Evolutionary conservation across 1,140 invertebrate species (phyloP).

Genomic region (Heliothis subflexa): DNA sequence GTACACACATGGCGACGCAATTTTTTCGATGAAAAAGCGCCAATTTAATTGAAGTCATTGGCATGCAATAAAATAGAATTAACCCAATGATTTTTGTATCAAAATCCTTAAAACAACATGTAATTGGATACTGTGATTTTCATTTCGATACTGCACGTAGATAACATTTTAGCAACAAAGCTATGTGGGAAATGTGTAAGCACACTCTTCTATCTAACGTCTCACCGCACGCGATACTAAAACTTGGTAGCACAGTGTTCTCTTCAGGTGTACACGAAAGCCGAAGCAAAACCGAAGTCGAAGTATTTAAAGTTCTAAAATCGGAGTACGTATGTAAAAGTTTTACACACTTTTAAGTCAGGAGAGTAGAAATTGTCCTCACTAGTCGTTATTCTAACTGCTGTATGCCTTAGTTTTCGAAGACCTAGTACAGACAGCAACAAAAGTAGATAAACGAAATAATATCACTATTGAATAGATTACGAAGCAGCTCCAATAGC

Average conservation of each 20-base stretch:
- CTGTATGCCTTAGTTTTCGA: background rate
- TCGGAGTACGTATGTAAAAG: background rate
- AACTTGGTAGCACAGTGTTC: slow-evolving; percentile 3
- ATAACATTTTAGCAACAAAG: background rate
- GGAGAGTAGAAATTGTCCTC: background rate
- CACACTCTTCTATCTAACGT: slow-evolving; percentile 16
- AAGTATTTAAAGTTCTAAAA: too few species aligned
- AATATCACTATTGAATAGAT: too few species aligned
- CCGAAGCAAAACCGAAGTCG: background rate
- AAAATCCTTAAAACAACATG: too few species aligned
- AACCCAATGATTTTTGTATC: too few species aligned
- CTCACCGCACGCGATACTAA: slow-evolving; percentile 7
- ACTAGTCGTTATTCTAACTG: too few species aligned
- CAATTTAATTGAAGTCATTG: background rate
- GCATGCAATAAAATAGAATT: too few species aligned
- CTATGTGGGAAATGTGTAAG: slow-evolving; percentile 13
- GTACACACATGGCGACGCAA: background rate
- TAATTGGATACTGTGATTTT: background rate
- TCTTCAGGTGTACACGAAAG: slow-evolving; percentile 9
- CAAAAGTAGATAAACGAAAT: too few species aligned
- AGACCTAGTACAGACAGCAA: too few species aligned
- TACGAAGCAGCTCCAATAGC: too few species aligned
- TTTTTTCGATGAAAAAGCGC: background rate
- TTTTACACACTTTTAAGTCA: background rate
- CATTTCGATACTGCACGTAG: background rate